A percentile compares a stretch with the other conserved stretches of the same genome.
phyloP scores from a whole-genome alignment of 1,140 invertebrate genomes.

The Proales similis region DNA sequence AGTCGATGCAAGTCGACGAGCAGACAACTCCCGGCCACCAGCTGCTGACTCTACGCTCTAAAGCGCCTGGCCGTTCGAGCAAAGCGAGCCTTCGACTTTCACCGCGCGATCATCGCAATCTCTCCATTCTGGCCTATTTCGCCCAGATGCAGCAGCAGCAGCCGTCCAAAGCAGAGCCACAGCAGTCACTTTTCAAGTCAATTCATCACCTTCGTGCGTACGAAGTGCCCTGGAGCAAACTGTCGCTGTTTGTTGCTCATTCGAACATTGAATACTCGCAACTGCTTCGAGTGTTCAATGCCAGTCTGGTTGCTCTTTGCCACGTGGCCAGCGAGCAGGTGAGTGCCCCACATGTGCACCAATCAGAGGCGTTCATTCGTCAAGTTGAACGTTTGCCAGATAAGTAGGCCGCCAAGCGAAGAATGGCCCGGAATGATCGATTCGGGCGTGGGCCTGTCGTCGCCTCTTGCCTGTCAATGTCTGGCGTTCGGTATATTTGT shows the following conservation, averaged over 20 bases:
- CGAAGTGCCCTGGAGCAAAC: constrained; percentile 43
- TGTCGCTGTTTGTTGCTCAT: constrained; percentile 45
- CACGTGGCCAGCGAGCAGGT: constrained; percentile 41
- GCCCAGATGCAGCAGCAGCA: constrained; percentile 38
- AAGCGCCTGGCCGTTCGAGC: too few species aligned
- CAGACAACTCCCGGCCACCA: constrained; percentile 2
- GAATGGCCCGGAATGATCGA: too few species aligned
- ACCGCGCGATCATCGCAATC: constrained; percentile 41
- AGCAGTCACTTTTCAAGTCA: constrained; percentile 38
- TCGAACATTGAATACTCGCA: constrained; percentile 40
- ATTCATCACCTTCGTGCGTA: constrained; percentile 41
- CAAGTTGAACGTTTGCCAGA: too few species aligned
- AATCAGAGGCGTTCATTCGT: too few species aligned
- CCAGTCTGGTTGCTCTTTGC: constrained; percentile 48
- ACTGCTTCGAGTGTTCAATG: constrained; percentile 45
- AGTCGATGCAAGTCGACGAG: neutral
- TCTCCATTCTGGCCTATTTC: constrained; percentile 42
- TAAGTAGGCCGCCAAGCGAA: too few species aligned
- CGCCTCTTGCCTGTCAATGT: too few species aligned
- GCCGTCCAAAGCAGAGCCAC: constrained; percentile 38
- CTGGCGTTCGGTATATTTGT: too few species aligned
- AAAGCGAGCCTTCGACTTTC: too few species aligned
- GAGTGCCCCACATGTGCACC: too few species aligned
- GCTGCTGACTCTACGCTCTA: constrained; percentile 17
- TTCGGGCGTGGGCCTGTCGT: too few species aligned